Evolutionary conservation across 2,888 invertebrate genomes (phyloP), one percentile per base, ranked within the genome.

Genomic region (Lithophane ornitopus): DNA sequence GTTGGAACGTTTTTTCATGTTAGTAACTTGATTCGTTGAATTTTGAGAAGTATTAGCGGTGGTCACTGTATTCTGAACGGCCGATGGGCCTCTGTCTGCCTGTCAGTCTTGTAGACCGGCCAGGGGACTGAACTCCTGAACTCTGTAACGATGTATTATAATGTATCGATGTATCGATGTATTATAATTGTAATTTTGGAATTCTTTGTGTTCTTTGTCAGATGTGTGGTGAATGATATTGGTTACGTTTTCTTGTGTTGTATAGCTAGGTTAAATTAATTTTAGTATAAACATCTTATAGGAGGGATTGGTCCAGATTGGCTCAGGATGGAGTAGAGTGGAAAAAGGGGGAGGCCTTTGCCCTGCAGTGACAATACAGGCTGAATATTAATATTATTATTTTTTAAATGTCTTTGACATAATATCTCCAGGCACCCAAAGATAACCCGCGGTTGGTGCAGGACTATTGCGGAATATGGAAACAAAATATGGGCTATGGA

Each of bases 1-100:
- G 81, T 88, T 75, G 70, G 74, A 81, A 85, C 80, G 65, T 70
- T 80, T 88, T 84, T 79, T 67, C 80, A 84, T 84, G 78, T 76
- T 61, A 49, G 63, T 78, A 72, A 80, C 79, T 82, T 79, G 84
- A 71, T 79, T 82, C 77, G 74, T 59, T 77, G 80, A 79, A 82
- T 76, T 75, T 82, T 77, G 63, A 69, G 61, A 16, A 8, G 67
- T 62, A 70, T 85, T 74, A 68, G 34, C 58, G 49, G 39, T 80
- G 85, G 69, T 87, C 76, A 56, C 63, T 85, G 87, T 77, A 78
- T 87, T 59, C 62, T 80, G 72, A 84, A 56, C 74, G 68, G 58
- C 54, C 12, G 56, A 66, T 69, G 77, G 80, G 77, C n/a, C 61
- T 61, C 26, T 39, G 74, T 65, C 76, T 77, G 82, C 77, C 78